phyloP scores from a whole-genome alignment of 2,888 invertebrate genomes.

The Morpho helenor region DNA sequence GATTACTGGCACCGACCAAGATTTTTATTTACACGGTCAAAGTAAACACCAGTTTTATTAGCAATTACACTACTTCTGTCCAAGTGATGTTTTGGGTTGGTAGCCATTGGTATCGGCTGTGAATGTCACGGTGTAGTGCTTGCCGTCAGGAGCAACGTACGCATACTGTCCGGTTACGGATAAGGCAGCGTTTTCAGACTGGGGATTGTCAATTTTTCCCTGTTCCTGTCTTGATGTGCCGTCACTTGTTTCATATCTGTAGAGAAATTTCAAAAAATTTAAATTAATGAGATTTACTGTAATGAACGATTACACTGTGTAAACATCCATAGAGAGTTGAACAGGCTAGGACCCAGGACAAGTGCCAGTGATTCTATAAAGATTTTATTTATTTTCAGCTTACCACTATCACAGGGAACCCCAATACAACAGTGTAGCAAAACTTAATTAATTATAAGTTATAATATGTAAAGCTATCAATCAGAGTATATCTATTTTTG shows the following conservation, averaged over 20 bases:
- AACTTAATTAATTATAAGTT: too few relatives aligned
- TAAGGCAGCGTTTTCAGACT: conserved; percentile 81
- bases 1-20: conserved; percentile 14
- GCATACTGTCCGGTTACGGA: conserved; percentile 81
- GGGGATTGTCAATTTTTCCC: conserved; percentile 82
- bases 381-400: too few relatives aligned
- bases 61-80: conserved; percentile 44
- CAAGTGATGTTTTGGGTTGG: conserved; percentile 75
- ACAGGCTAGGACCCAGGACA: too few relatives aligned
- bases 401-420: too few relatives aligned
- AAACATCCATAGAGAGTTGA: not conserved
- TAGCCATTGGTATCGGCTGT: conserved; percentile 82
- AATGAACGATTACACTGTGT: not conserved
- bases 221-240: conserved; percentile 82
- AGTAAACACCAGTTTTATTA: conserved; percentile 11
- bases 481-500: too few relatives aligned
- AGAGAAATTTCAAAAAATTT: conserved; percentile 3
- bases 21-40: conserved; percentile 20
- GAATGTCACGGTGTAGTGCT: conserved; percentile 81
- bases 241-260: conserved; percentile 83
- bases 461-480: too few relatives aligned
- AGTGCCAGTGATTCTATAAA: too few relatives aligned
- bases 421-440: too few relatives aligned
- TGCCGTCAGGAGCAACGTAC: conserved; percentile 83
- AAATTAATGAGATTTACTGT: not conserved